These are phyloP conservation scores for Apis florea DNA, from an alignment of 1,140 invertebrate species.

Conservation along the genomic window DNA sequence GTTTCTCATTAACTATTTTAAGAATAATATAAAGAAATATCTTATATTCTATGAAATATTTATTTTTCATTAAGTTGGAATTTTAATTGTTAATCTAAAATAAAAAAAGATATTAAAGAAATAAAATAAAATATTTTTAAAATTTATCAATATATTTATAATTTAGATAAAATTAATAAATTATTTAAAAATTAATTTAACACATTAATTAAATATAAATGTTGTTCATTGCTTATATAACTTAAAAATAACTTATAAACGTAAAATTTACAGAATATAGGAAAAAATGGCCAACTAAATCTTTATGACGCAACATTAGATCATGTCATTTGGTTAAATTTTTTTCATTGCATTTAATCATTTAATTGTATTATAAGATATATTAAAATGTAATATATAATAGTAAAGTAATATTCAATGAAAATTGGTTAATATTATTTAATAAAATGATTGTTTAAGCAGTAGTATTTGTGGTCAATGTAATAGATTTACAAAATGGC, in stretches of 20 bases:
- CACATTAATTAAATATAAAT: background rate
- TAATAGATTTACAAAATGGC: constrained; percentile 69
- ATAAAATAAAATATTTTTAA: background rate
- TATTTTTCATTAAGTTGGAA: background rate
- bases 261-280: background rate
- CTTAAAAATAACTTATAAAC: background rate
- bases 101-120: background rate
- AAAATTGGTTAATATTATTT: background rate
- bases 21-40: background rate
- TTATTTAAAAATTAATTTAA: background rate
- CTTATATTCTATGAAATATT: too few species aligned
- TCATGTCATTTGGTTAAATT: constrained; percentile 19
- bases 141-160: background rate
- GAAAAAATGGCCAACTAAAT: background rate
- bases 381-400: background rate
- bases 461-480: background rate
- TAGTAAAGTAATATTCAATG: background rate
- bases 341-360: background rate
- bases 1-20: background rate
- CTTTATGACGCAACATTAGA: constrained; percentile 51
- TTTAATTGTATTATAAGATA: background rate
- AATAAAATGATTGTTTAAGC: background rate
- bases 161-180: background rate
- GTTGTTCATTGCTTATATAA: background rate
- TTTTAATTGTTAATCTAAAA: background rate